Evolutionary conservation across 2,888 invertebrate species (phyloP).

Genomic region (Spicauda simplicius): DNA sequence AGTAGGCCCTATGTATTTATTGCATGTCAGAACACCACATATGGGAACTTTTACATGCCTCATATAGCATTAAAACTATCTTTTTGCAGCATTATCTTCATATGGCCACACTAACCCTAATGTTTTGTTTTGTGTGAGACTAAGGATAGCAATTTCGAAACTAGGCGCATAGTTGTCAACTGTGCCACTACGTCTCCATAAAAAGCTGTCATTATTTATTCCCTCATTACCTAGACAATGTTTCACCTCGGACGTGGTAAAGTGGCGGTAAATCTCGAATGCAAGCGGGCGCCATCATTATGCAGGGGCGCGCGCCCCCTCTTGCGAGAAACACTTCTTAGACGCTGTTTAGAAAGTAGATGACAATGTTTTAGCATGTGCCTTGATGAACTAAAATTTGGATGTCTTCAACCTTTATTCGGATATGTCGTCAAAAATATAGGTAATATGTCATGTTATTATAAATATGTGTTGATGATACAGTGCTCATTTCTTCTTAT

Average conservation of each 20-base stretch:
- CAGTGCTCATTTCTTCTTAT: no score
- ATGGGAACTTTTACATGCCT: no score
- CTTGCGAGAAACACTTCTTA: constrained; percentile 27
- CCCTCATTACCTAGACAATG: constrained; percentile 31
- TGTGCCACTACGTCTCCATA: neutral
- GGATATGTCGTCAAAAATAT: no score
- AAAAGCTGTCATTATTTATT: constrained; percentile 10
- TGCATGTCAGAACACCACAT: no score
- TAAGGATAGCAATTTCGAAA: neutral
- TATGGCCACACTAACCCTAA: neutral
- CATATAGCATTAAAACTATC: no score
- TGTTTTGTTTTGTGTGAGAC: no score
- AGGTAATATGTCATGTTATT: no score
- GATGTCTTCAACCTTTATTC: no score
- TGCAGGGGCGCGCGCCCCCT: constrained; percentile 29
- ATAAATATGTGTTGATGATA: no score
- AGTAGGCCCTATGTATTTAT: no score
- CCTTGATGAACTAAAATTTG: no score
- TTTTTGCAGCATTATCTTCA: no score
- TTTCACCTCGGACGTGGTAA: constrained; percentile 30
- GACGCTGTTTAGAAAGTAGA: constrained; percentile 32
- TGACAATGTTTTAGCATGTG: constrained; percentile 3
- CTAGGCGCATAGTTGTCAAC: neutral
- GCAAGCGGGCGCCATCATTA: constrained; percentile 28
- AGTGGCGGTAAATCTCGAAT: constrained; percentile 32